Base-by-base conservation (phyloP, 1,140 invertebrate species). In the Drosophila tani region DNA sequence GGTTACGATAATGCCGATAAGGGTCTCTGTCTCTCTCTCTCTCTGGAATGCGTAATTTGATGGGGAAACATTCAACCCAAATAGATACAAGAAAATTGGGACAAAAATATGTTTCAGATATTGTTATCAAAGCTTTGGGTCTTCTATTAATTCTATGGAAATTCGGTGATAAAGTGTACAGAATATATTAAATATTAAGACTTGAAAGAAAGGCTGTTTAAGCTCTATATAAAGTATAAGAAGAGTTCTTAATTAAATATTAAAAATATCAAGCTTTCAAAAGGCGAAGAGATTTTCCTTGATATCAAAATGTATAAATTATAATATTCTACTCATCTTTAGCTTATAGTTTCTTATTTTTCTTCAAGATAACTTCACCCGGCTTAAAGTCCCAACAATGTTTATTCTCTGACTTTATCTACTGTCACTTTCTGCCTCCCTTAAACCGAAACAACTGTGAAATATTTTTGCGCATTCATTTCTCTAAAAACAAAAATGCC, bases 11-110 rank as follows among this genome's bases (percentile, higher is more conserved):
- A 38, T 45, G 59, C 21, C 41, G 68, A 73, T 71, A 73, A 41
- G 29, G 55, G n/a, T 47, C 53, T 56, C 3, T 24, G 21, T 4
- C 21, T 24, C 21, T n/a, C 19, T 43, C 38, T 6, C 12, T 38
- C 41, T 40, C 21, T 11, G 49, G 19, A 73, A 60, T 59, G 35
- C 67, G 51, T 38, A 59, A 70, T 71, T 58, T 58, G 24, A 58
- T 73, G 68, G 45, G 43, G 29, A 49, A 56, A 50, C 55, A 43
- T 60, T 59, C 70, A 73, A 73, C 69, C 69, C 69, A 60, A 27
- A 73, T 73, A 73, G 69, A 73, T 73, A 73, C 17, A 73, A 21
- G 41, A 59, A 41, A 71, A 43, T 38, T 62, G 38, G 69, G 67
- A 38, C 64, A 62, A 19, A 35, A 51, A 50, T n/a, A 15, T 17